Conservation (phyloP, 2,797 vertebrate species). For the Pteropus rufus region DNA sequence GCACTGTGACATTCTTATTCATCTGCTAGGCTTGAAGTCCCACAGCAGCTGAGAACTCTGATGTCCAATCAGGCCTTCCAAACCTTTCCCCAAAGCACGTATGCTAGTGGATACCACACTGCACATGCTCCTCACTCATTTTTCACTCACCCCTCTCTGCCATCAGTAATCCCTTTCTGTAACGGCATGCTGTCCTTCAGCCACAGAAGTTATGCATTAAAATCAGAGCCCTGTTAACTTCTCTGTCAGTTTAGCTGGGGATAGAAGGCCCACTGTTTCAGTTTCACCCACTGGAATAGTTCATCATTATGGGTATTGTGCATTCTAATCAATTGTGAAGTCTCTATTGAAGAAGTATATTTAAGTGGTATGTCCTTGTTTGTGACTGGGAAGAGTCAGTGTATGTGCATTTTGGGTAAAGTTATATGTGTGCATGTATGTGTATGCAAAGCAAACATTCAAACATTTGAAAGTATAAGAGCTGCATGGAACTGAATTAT, state of each 20-base stretch:
- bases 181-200: not conserved
- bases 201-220: not conserved
- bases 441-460: not conserved
- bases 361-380: not conserved
- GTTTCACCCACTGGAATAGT: not conserved
- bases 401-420: not conserved
- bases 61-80: not conserved
- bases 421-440: not conserved
- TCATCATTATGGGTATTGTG: not conserved
- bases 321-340: not conserved
- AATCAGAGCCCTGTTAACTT: not conserved
- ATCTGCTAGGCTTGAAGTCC: slow-evolving; percentile 8
- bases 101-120: not conserved
- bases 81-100: not conserved
- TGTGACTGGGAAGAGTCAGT: not conserved
- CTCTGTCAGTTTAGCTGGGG: not conserved
- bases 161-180: not conserved
- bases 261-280: not conserved
- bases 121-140: not conserved
- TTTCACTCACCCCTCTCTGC: not conserved
- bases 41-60: not conserved
- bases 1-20: not conserved
- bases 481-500: not conserved
- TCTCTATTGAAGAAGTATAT: not conserved
- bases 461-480: not conserved